phyloP scores from a whole-genome alignment of 2,113 vertebrate species.

The Stegostoma tigrinum region DNA sequence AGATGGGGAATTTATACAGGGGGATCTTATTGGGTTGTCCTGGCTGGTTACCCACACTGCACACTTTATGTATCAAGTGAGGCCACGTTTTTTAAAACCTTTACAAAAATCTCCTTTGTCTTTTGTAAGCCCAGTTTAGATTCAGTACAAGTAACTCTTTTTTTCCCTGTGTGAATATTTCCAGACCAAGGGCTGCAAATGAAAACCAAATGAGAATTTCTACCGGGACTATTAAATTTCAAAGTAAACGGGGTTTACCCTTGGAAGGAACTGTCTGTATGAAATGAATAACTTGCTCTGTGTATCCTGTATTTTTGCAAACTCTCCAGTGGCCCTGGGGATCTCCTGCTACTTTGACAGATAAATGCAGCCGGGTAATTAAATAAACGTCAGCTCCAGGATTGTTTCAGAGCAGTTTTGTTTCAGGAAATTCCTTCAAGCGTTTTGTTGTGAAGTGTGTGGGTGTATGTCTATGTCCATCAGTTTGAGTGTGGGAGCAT shows the following conservation, averaged over 20 bases:
- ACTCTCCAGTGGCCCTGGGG: background rate
- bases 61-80: background rate
- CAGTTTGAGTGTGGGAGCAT: background rate
- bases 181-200: background rate
- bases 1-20: background rate
- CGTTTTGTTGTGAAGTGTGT: background rate
- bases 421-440: background rate
- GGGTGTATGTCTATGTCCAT: background rate
- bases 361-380: background rate
- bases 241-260: background rate
- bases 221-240: background rate
- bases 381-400: background rate
- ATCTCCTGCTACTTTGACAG: background rate
- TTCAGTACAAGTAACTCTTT: background rate
- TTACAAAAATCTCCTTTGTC: background rate
- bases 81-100: background rate
- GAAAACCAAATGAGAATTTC: slow-evolving; percentile 23
- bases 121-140: background rate
- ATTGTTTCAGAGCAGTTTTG: background rate
- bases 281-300: slow-evolving; percentile 30
- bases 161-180: background rate
- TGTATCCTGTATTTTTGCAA: slow-evolving; percentile 19
- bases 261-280: background rate
- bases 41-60: background rate
- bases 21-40: background rate